Base-by-base conservation (phyloP, 2,888 invertebrate species). In the Vanessa cardui region DNA sequence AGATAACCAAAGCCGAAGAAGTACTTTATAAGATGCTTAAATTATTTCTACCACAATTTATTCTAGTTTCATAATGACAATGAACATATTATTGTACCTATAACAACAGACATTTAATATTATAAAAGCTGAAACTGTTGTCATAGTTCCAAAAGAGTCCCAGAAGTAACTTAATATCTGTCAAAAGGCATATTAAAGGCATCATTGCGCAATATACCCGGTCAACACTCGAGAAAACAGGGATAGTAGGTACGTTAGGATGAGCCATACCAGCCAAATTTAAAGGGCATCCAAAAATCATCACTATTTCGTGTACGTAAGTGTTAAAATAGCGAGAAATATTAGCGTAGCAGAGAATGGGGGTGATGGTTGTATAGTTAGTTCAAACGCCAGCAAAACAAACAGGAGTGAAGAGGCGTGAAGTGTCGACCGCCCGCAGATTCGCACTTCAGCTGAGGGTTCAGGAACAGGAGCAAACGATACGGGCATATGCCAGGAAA, bases 311-410 rank as follows among this genome's bases (percentile, higher is more conserved):
- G 6, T 6, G 1, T 31, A 8, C 6, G 45, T 67, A 73, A 64
- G 64, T 47, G 9, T 26, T 62, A 69, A 49, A 71, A 66, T 70
- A 46, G 62, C 39, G 26, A 66, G 64, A 56, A 12, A 20, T 33
- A 52, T 64, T 56, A 45, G 58, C 50, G 33, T 5, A 18, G 46
- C 45, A 39, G 49, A 54, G 39, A 39, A 20, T 20, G 46, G 39
- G 58, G 59, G 58, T 50, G 58, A 16, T 18, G 60, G 50, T 58
- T 68, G 73, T 71, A 73, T 73, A 71, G 72, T 74, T 74, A 78
- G 77, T 79, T 82, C 79, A 85, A 86, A 86, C 83, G 87, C 82
- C 76, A 81, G 80, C 82, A 86, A 87, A 86, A 85, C 83, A 89
- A 89, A 89, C 84, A 86, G 69, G 62, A 61, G 50, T 77, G 73